Evolutionary conservation across 2,797 vertebrate species (phyloP).

Genomic region (Sorex maritimensis): DNA sequence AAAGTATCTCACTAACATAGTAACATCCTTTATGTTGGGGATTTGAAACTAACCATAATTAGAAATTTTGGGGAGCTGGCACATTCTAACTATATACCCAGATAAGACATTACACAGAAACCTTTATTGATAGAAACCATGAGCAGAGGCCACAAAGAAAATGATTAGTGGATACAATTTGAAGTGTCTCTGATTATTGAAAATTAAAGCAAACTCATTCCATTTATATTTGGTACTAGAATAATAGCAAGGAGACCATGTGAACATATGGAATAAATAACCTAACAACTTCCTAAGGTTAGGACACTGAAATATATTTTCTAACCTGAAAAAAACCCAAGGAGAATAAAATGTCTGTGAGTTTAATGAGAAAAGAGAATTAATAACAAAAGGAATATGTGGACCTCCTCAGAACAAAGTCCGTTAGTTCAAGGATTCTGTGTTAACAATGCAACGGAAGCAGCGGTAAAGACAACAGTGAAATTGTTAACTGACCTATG

Average conservation of each 20-base stretch:
- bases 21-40: background rate
- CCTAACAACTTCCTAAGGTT: too few species aligned
- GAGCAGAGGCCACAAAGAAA: background rate
- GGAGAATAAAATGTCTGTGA: background rate
- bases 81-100: background rate
- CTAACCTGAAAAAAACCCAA: background rate
- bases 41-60: background rate
- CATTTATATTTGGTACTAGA: background rate
- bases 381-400: background rate
- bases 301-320: background rate
- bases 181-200: background rate
- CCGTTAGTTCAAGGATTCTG: slow-evolving; percentile 39
- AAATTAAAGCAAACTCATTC: background rate
- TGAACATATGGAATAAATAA: background rate
- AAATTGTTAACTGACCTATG: slow-evolving; percentile 67
- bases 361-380: background rate
- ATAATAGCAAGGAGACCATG: background rate
- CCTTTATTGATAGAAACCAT: background rate
- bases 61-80: background rate
- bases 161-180: background rate
- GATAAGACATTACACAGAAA: background rate
- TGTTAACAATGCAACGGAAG: background rate
- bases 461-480: slow-evolving; percentile 4
- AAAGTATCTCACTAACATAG: background rate
- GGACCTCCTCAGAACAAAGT: slow-evolving; percentile 36